Percentiles rank a stretch among this genome's conserved stretches.
These are phyloP conservation scores for Anseranas semipalmata DNA, from an alignment of 2,113 vertebrate genomes.

Conservation along the genomic window DNA sequence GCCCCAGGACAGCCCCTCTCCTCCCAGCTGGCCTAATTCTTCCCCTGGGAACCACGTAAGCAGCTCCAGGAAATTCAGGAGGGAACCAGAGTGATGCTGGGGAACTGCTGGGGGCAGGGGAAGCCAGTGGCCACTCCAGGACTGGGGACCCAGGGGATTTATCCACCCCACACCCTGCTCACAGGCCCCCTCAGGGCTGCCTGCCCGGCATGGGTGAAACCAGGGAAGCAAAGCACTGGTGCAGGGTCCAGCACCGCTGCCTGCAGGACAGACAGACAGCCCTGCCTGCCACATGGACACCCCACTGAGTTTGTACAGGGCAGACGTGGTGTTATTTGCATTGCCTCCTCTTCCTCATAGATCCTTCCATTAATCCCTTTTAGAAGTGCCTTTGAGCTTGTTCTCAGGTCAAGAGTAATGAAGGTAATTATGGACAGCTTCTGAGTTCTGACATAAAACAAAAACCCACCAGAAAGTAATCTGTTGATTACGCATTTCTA, in stretches of 20 bases:
- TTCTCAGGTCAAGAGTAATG: constrained; percentile 40
- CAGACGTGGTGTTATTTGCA: not conserved
- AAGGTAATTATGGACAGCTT: constrained; percentile 31
- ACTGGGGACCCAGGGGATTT: rapidly evolving
- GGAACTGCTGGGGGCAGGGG: not conserved
- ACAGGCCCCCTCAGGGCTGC: too few relatives aligned
- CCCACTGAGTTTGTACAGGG: not conserved
- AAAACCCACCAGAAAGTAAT: constrained; percentile 20
- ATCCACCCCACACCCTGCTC: rapidly evolving
- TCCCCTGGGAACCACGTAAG: too few relatives aligned
- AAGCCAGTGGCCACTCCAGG: not conserved
- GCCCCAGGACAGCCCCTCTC: too few relatives aligned
- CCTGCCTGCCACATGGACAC: not conserved
- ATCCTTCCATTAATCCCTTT: constrained; percentile 22
- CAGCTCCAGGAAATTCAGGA: not conserved
- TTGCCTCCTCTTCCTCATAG: constrained; percentile 5
- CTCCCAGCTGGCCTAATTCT: too few relatives aligned
- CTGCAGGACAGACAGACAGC: not conserved
- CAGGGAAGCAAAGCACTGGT: too few relatives aligned
- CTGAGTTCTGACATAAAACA: constrained; percentile 12
- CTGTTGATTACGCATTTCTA: constrained; percentile 45
- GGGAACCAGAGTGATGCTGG: too few relatives aligned
- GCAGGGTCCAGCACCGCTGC: too few relatives aligned
- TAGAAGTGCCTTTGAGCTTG: constrained; percentile 7
- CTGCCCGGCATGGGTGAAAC: too few relatives aligned